A percentile compares a stretch with the other conserved stretches of the same genome.
These are phyloP conservation scores for Oscheius sp. DNA, from an alignment of 2,888 invertebrate genomes.

Conservation along the genomic window DNA sequence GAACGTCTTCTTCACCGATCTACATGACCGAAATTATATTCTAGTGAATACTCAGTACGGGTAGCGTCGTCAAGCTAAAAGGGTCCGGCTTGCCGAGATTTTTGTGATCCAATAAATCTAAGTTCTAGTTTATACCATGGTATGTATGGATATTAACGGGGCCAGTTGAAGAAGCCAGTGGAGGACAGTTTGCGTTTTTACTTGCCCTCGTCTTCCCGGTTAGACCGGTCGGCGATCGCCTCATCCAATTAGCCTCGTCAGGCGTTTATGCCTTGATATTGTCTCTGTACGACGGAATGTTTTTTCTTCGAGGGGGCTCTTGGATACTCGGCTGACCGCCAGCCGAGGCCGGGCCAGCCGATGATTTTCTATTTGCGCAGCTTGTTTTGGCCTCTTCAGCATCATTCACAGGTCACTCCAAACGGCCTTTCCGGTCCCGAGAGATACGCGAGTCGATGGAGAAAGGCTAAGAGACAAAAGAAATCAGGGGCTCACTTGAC, in stretches of 20 bases:
- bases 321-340: too few relatives aligned
- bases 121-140: background rate
- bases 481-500: too few relatives aligned
- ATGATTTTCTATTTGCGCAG: conserved; percentile 21
- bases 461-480: background rate
- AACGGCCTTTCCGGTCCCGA: conserved; percentile 10
- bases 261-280: background rate
- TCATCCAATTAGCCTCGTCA: background rate
- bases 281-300: background rate
- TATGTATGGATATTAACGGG: background rate
- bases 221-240: background rate
- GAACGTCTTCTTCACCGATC: background rate
- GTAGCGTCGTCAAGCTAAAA: too few relatives aligned
- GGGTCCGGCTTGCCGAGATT: too few relatives aligned
- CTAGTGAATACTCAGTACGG: conserved; percentile 5
- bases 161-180: background rate
- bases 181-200: background rate
- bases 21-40: conserved; percentile 6
- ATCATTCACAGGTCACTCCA: conserved; percentile 30
- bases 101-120: background rate
- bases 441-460: background rate
- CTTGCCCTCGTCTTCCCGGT: background rate
- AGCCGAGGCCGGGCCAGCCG: background rate
- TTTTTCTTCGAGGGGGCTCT: too few relatives aligned
- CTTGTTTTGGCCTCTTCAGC: conserved; percentile 25